Percentiles rank a stretch among this genome's conserved stretches.
Evolutionary conservation across 2,113 vertebrate species (phyloP).

Genomic region (Mobula hypostoma): DNA sequence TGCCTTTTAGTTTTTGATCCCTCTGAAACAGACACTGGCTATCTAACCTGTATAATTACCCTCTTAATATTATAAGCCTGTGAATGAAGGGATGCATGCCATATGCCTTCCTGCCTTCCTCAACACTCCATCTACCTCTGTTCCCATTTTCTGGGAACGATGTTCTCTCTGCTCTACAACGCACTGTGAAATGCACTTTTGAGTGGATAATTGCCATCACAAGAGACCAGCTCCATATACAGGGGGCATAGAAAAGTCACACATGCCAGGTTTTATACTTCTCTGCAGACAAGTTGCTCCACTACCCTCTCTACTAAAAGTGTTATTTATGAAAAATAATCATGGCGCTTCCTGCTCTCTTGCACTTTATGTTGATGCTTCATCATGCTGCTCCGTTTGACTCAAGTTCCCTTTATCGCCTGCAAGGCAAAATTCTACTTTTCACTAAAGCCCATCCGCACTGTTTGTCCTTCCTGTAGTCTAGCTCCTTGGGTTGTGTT

Average conservation of each 20-base stretch:
- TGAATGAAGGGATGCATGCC: too few relatives aligned
- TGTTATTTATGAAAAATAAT: not conserved
- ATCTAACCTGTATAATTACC: too few relatives aligned
- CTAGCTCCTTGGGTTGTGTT: not conserved
- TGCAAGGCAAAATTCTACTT: not conserved
- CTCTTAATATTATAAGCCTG: too few relatives aligned
- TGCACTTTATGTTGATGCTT: not conserved
- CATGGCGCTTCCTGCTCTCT: not conserved
- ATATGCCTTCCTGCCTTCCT: too few relatives aligned
- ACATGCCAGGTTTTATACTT: not conserved
- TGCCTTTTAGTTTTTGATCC: too few relatives aligned
- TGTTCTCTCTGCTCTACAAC: too few relatives aligned
- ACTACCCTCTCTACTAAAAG: not conserved
- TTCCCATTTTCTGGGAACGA: too few relatives aligned
- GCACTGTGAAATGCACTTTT: too few relatives aligned
- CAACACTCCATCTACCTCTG: too few relatives aligned
- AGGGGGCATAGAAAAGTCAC: not conserved
- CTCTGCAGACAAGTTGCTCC: not conserved
- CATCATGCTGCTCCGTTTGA: not conserved
- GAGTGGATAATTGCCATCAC: too few relatives aligned
- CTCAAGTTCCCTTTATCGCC: not conserved
- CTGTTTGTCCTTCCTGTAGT: not conserved
- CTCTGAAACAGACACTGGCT: too few relatives aligned
- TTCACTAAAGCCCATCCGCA: not conserved
- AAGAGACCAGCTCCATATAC: too few relatives aligned